A percentile compares a stretch with the other conserved stretches of the same genome.
Conservation (phyloP, 2,113 vertebrate genomes). For the Malurus elegans region DNA sequence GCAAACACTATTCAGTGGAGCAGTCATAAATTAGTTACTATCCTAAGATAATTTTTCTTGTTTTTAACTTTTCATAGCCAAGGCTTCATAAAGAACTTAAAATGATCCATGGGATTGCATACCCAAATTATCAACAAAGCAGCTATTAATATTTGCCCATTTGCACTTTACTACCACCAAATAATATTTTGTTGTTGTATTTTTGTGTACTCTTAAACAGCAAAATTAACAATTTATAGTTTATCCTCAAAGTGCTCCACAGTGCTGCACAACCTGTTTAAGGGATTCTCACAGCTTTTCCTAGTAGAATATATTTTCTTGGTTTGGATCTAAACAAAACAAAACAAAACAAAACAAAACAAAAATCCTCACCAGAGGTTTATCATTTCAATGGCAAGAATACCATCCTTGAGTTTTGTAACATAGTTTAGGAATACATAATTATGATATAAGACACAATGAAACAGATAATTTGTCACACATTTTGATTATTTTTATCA, state of each 20-base stretch:
- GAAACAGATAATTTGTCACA: background rate
- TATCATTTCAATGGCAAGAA: background rate
- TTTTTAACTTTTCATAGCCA: background rate
- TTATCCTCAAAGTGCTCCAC: background rate
- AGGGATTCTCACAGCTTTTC: background rate
- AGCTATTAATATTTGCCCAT: background rate
- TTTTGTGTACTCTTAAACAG: background rate
- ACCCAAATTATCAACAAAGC: background rate
- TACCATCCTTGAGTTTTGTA: background rate
- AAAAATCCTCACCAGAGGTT: background rate
- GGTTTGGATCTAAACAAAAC: background rate
- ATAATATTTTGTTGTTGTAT: background rate
- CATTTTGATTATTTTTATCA: background rate
- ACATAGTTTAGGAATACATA: background rate
- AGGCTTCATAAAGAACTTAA: background rate
- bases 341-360: background rate
- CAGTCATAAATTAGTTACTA: background rate
- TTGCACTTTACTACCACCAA: background rate
- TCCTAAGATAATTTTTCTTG: background rate
- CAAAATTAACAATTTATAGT: background rate
- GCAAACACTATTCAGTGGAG: background rate
- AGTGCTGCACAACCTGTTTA: background rate
- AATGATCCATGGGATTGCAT: background rate
- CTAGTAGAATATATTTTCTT: background rate
- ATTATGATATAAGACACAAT: background rate